phyloP scores from a whole-genome alignment of 2,113 vertebrate genomes.

The Marmota flaviventris region DNA sequence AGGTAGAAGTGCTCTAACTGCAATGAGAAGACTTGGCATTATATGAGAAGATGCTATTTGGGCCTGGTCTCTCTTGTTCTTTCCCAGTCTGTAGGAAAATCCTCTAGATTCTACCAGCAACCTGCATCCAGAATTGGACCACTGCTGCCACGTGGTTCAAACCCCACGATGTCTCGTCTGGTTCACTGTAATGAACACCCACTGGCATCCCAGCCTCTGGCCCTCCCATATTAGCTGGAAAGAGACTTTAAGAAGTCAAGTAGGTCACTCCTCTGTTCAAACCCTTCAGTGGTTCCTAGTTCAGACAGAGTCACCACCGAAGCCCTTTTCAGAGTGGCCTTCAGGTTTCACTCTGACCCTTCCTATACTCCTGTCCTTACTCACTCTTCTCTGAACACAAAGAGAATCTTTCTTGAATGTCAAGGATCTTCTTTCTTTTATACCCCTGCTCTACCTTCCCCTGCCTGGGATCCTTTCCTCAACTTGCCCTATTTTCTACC shows the following conservation, averaged over 20 bases:
- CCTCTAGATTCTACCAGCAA: background rate
- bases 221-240: background rate
- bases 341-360: background rate
- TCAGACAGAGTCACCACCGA: no score
- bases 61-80: background rate
- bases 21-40: background rate
- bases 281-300: background rate
- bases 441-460: background rate
- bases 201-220: background rate
- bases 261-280: background rate
- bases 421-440: background rate
- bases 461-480: background rate
- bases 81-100: background rate
- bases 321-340: background rate
- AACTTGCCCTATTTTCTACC: background rate
- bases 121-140: background rate
- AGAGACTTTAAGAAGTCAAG: background rate
- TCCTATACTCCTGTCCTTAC: background rate
- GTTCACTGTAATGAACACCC: background rate
- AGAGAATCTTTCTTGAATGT: conserved; percentile 29
- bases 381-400: no score
- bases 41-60: background rate
- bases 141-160: background rate
- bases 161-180: background rate
- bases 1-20: background rate